These are phyloP conservation scores for Caenorhabditis panamensis DNA, from an alignment of 2,888 invertebrate species.

Conservation along the genomic window DNA sequence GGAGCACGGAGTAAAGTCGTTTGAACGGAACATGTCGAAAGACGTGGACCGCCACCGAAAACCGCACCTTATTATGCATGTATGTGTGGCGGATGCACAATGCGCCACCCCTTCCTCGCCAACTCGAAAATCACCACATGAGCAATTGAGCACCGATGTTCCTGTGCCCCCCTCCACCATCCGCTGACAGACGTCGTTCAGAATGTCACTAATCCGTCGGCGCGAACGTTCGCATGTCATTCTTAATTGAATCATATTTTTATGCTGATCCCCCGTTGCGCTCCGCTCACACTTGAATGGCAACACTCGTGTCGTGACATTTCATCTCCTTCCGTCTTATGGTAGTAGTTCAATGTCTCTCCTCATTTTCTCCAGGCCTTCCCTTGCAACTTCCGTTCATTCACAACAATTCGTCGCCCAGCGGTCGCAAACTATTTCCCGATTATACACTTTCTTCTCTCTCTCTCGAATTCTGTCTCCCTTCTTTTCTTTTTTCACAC, in stretches of 20 bases:
- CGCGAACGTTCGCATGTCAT: conserved; percentile 52
- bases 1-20: conserved; percentile 47
- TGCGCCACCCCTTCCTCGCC: conserved; percentile 26
- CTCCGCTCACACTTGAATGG: conserved; percentile 55
- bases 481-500: conserved; percentile 40
- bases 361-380: conserved; percentile 54
- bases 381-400: conserved; percentile 63
- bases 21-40: conserved; percentile 57
- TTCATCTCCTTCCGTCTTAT: conserved; percentile 51
- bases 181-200: conserved; percentile 38
- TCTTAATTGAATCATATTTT: conserved; percentile 62
- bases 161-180: not conserved
- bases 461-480: conserved; percentile 39
- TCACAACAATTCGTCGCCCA: conserved; percentile 62
- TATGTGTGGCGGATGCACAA: conserved; percentile 61
- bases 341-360: conserved; percentile 60
- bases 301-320: conserved; percentile 57
- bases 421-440: conserved; percentile 58
- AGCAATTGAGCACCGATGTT: conserved; percentile 52
- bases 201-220: conserved; percentile 55
- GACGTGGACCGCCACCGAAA: conserved; percentile 39
- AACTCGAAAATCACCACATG: conserved; percentile 57
- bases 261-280: conserved; percentile 58
- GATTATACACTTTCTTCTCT: conserved; percentile 59
- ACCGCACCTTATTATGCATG: conserved; percentile 63